Conservation (phyloP, 1,140 invertebrate species). For the Bombus vancouverensis region DNA sequence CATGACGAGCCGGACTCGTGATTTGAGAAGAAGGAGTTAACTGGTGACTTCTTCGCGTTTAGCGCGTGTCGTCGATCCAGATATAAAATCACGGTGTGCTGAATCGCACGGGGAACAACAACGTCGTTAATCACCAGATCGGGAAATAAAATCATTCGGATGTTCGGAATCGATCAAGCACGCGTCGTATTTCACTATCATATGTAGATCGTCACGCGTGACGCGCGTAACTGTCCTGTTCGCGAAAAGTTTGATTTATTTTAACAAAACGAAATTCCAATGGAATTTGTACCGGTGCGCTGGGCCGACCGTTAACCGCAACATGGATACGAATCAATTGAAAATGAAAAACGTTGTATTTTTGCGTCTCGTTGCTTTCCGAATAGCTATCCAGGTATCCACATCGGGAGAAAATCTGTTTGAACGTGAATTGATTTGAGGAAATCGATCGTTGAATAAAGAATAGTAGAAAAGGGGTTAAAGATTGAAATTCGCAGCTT, state of each 20-base stretch:
- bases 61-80: no score
- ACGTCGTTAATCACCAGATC: background rate
- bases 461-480: no score
- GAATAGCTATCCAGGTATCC: background rate
- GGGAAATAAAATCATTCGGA: background rate
- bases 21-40: no score
- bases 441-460: background rate
- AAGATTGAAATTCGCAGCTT: no score
- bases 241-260: constrained; percentile 18
- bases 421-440: background rate
- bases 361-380: background rate
- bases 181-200: constrained; percentile 13
- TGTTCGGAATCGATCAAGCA: background rate
- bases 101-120: background rate
- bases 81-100: background rate
- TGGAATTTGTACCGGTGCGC: background rate
- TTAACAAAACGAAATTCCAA: background rate
- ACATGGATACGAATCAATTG: constrained; percentile 1
- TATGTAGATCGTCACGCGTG: constrained; percentile 30
- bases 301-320: background rate
- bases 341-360: background rate
- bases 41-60: background rate
- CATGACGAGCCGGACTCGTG: no score
- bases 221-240: constrained; percentile 19
- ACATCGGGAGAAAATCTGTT: no score